Base-by-base conservation (phyloP, 2,888 invertebrate species). In the Linyphia triangularis region DNA sequence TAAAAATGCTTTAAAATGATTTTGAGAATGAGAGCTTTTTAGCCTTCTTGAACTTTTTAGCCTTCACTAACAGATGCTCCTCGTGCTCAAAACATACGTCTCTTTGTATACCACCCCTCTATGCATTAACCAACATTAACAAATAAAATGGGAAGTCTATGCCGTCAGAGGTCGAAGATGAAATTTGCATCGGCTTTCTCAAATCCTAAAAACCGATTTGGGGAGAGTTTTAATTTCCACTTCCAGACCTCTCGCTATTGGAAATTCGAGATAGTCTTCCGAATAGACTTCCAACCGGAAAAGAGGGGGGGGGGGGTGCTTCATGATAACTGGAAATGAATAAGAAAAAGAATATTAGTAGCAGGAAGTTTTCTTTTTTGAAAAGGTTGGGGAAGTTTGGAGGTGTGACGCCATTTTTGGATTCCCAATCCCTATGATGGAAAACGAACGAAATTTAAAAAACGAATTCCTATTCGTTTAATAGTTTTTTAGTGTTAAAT, bases 171-270 rank as follows among this genome's bases (percentile, higher is more conserved):
- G 69, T 69, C 81, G 81, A 69, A 81, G 81, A 81, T 81, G 81
- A 81, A 81, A 81, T 81, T 81, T 81, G 81, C 81, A 81, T 81
- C 69, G 59, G 59, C 81, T 81, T 81, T 81, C 57, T 69, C 37
- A 81, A 81, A 69, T 69, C 59, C 81, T 28, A 69, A 81, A 81
- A 81, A 69, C 81, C 69, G 69, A 69, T 81, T 81, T 69, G 57
- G 81, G 69, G 57, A 51, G 59, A 59, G 69, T 81, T 81, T 81
- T 69, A 81, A 69, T 81, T 81, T 69, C 81, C 69, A 69, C 69
- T 69, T 59, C 33, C 24, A 24, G 43, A 26, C 65, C 28, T 59
- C 51, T 16, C 33, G 57, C 69, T 67, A 81, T 81, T 69, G 69
- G 81, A 81, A 81, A 81, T 81, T 69, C 59, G 69, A 81, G 81